Base-by-base conservation (phyloP, 64 coral and sea anemone genomes). In the Cladopsammia gracilis region DNA sequence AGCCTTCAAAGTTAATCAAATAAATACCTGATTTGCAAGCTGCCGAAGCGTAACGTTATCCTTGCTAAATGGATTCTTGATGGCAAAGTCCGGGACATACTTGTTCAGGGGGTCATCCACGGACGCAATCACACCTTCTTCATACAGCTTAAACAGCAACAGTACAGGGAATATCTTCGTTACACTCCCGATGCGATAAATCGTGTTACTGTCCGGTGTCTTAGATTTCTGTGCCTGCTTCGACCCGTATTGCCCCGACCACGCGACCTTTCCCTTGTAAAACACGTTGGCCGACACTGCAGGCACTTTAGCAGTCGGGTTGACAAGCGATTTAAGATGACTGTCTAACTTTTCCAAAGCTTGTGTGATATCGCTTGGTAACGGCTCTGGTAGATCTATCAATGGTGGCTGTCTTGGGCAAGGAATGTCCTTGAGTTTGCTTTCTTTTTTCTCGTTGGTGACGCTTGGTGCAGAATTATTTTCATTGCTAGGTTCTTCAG, bases 11-110 rank as follows among this genome's bases (percentile, higher is more conserved):
- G 48, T 5, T 48, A 18, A 64, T 64, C 47, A 50, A 68, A 46
- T 70, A 54, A n/a, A 82, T 87, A 93, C 84, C 84, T 93, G 91
- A 88, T 87, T 93, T 70, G 91, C 91, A 70, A 93, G 84, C 57
- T 93, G 91, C 70, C 91, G 84, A 78, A 93, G 91, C 84, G 91
- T 93, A 57, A 93, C 72, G 44, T 78, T 62, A 14, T 88, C 91
- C 49, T 93, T 88, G 19, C 48, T 79, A n/a, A 93, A 93, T 1
- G 91, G 84, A 64, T 93, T 93, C 25, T 93, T 93, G 73, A 93
- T 88, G 6, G 5, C 25, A 87, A 93, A 93, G 19, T 93, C 62
- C 0, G 91, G 91, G 20, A 71, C 91, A 54, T 93, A 93, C 73
- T 93, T 93, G 11, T n/a, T 93, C 19, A 93, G 62, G 12, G 91